Percentiles rank a stretch among this genome's conserved stretches.
Conservation (phyloP, 2,888 invertebrate genomes). For the Sabatieria punctata region DNA sequence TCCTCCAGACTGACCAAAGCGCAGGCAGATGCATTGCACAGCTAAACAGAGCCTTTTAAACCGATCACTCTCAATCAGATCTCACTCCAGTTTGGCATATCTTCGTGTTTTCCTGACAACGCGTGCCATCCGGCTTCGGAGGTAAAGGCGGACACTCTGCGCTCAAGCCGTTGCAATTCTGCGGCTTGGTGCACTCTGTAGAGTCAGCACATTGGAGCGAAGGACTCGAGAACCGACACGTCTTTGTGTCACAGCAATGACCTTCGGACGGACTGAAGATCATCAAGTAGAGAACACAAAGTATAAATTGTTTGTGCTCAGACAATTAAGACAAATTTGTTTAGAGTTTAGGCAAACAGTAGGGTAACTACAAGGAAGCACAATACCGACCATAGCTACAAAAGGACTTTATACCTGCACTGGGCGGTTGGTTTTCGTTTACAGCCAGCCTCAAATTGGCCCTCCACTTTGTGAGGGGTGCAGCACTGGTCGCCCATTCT, state of each 20-base stretch:
- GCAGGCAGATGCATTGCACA: constrained; percentile 82
- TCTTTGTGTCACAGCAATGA: constrained; percentile 69
- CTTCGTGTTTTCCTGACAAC: constrained; percentile 83
- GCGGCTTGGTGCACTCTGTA: constrained; percentile 77
- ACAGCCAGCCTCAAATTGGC: constrained; percentile 39
- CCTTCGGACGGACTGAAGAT: constrained; percentile 75
- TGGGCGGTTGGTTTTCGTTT: constrained; percentile 55
- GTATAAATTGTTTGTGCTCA: no score
- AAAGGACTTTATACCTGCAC: constrained; percentile 66
- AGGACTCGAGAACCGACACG: constrained; percentile 54
- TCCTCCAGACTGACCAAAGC: constrained; percentile 80
- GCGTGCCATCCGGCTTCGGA: constrained; percentile 71
- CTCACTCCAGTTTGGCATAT: constrained; percentile 89
- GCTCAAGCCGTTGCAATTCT: constrained; percentile 55
- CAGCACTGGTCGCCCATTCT: constrained; percentile 50
- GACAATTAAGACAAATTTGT: no score
- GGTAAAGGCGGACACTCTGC: constrained; percentile 71
- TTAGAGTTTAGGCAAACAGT: no score
- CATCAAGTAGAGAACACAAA: no score
- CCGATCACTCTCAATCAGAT: constrained; percentile 16
- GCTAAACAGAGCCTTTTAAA: not conserved
- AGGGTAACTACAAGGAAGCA: no score
- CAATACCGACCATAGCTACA: no score
- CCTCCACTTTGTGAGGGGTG: constrained; percentile 46
- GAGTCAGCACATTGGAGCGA: constrained; percentile 70